A percentile compares a stretch with the other conserved stretches of the same genome.
These are phyloP conservation scores for Celastrina argiolus DNA, from an alignment of 2,888 invertebrate species.

Conservation along the genomic window DNA sequence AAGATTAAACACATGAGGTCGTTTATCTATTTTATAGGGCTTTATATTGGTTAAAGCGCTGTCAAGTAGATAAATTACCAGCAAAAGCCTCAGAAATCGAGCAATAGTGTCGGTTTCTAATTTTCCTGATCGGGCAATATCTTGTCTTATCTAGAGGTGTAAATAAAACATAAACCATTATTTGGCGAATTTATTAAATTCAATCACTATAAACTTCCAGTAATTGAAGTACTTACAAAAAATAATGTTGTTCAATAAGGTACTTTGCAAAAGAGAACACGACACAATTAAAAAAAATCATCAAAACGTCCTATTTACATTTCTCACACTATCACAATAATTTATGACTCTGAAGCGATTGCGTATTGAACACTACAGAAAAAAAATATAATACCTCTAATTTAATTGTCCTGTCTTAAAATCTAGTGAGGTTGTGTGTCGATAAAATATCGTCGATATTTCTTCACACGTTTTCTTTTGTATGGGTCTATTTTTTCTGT, in stretches of 20 bases:
- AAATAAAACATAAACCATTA: constrained; percentile 56
- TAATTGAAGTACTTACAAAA: constrained; percentile 69
- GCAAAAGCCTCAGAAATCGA: no score
- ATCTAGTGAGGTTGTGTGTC: not conserved
- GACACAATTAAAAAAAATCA: constrained; percentile 52
- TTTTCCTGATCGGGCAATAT: no score
- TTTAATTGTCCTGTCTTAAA: not conserved
- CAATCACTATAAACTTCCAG: constrained; percentile 72
- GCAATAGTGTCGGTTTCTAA: no score
- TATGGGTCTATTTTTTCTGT: not conserved
- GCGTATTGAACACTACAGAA: constrained; percentile 29
- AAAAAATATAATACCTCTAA: not conserved
- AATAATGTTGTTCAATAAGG: constrained; percentile 60
- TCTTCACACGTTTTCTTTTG: no score
- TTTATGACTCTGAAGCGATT: constrained; percentile 42
- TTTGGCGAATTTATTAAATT: constrained; percentile 76
- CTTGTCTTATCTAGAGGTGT: constrained; percentile 12
- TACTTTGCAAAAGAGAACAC: constrained; percentile 55
- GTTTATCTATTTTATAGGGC: no score
- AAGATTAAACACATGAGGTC: no score
- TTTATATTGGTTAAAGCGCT: no score
- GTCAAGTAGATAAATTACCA: no score
- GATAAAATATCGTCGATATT: not conserved
- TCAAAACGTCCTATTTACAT: constrained; percentile 50
- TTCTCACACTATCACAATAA: constrained; percentile 51